Base-by-base conservation (phyloP, 1,140 invertebrate species). In the Drosophila mauritiana region DNA sequence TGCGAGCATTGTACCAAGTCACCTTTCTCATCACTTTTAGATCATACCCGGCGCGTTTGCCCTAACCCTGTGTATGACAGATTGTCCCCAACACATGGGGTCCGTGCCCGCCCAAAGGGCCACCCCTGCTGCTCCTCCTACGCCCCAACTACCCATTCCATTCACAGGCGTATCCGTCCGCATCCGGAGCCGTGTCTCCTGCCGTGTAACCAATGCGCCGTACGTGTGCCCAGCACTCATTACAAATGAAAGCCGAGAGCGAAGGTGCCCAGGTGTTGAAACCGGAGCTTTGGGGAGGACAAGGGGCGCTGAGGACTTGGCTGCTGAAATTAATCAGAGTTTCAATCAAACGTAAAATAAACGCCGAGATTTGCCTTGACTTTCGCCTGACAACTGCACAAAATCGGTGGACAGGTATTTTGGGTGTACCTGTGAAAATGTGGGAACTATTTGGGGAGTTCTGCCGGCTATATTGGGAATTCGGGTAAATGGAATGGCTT, bases 331-430 rank as follows among this genome's bases (percentile, higher is more conserved):
- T 86, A 85, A 85, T 85, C 81, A 85, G 77, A 85, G 82, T 74
- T 86, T 85, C 73, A 81, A 86, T 85, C 82, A 86, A 81, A 86
- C 74, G 73, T 74, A 74, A 81, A 81, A 85, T 82, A 86, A 86
- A 75, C 59, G 78, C 78, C 36, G 64, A 75, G 78, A 86, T 82
- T 82, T 78, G 68, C 72, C 37, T 53, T 56, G 82, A 80, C 73
- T 73, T 34, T 55, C 6, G 34, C 15, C 36, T 54, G 58, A 42
- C 39, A 53, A 34, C 34, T 62, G 63, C 42, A 65, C 58, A 15
- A 25, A 10, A 31, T 17, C 20, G 15, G 15, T 15, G 22, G 20
- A 56, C 20, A 57, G 15, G 15, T 55, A 43, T 20, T 40, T n/a
- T 2, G 6, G 15, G 11, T 13, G 40, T 22, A 13, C 20, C 42